Evolutionary conservation across 2,888 invertebrate species (phyloP).

Genomic region (Volucella inanis): DNA sequence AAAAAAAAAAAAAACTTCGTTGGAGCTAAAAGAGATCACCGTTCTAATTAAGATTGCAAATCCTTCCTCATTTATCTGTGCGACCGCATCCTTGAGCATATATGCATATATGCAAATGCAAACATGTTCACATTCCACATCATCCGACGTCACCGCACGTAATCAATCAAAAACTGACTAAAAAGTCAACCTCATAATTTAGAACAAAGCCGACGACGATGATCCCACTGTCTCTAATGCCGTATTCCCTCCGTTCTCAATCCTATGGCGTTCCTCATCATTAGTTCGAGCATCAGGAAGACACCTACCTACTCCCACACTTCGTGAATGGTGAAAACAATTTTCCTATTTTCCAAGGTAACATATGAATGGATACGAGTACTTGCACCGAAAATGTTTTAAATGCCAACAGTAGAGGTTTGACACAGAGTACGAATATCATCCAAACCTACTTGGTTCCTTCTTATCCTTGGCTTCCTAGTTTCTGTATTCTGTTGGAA

Average conservation of each 20-base stretch:
- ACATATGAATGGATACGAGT: slow-evolving; percentile 13
- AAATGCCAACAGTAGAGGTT: slow-evolving; percentile 44
- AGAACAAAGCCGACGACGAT: slow-evolving; percentile 59
- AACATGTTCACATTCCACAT: slow-evolving; percentile 4
- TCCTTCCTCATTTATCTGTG: slow-evolving; percentile 61
- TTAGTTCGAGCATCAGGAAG: too few species aligned
- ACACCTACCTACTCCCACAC: slow-evolving; percentile 9
- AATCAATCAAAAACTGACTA: slow-evolving; percentile 74
- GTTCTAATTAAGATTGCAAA: slow-evolving; percentile 72
- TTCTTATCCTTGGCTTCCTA: slow-evolving; percentile 31
- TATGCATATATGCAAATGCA: slow-evolving; percentile 49
- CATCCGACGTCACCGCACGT: slow-evolving; percentile 33
- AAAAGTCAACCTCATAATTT: slow-evolving; percentile 74
- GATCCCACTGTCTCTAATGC: slow-evolving; percentile 1
- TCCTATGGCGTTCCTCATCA: too few species aligned
- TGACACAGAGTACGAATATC: slow-evolving; percentile 3
- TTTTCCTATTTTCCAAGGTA: slow-evolving; percentile 61
- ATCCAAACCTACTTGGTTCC: slow-evolving; percentile 19
- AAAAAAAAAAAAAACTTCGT: background rate
- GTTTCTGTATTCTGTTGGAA: slow-evolving; percentile 11
- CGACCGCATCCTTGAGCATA: slow-evolving; percentile 48
- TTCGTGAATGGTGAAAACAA: slow-evolving; percentile 52
- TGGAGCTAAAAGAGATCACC: slow-evolving; percentile 56
- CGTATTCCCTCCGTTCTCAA: too few species aligned
- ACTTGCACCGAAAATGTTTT: slow-evolving; percentile 64